Conservation (phyloP, 2,888 invertebrate genomes). For the Ophraella communa region DNA sequence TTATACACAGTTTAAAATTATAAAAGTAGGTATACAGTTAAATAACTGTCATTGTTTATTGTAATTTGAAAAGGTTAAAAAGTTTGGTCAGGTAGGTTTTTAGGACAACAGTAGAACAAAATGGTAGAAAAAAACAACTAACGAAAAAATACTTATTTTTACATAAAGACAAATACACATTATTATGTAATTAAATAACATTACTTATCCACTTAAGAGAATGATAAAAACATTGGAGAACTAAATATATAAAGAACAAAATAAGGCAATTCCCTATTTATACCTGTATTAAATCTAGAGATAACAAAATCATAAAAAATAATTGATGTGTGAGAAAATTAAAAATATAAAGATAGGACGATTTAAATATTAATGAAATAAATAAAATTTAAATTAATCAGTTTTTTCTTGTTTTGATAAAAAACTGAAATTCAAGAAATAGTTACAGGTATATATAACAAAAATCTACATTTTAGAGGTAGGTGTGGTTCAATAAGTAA, state of each 20-base stretch:
- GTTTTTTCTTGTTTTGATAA: neutral
- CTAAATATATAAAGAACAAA: neutral
- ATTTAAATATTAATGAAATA: neutral
- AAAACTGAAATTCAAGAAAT: neutral
- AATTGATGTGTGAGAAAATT: neutral
- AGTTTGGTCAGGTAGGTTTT: slow-evolving; percentile 1
- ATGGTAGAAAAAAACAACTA: neutral
- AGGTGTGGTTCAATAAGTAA: slow-evolving; percentile 3
- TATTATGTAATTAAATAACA: neutral
- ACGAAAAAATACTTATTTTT: neutral
- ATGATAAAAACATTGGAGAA: neutral
- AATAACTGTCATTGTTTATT: neutral
- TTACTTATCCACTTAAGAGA: neutral
- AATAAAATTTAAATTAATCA: neutral
- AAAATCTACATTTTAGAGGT: neutral
- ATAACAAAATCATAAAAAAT: neutral
- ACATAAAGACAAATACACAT: neutral
- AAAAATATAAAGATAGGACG: neutral
- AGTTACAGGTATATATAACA: neutral
- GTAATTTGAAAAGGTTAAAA: neutral
- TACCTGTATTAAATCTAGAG: neutral
- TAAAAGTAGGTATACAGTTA: neutral
- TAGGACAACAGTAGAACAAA: neutral
- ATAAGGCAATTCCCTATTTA: neutral
- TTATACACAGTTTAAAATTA: neutral